These are phyloP conservation scores for Muscicapa striata DNA, from an alignment of 2,797 vertebrate genomes.

Conservation along the genomic window DNA sequence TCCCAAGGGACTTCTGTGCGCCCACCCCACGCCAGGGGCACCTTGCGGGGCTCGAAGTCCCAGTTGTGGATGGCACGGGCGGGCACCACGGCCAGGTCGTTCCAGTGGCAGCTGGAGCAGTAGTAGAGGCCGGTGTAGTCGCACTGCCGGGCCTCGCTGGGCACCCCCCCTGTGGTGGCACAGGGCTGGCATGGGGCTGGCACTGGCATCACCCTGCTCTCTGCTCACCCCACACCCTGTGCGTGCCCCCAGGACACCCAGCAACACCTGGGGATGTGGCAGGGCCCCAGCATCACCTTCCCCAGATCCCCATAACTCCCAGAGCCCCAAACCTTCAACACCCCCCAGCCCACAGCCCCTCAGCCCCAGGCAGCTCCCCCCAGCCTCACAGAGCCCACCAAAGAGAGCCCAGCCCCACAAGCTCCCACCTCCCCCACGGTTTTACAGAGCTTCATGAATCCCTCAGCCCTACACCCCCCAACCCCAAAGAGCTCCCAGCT, in stretches of 20 bases:
- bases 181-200: background rate
- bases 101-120: conserved; percentile 97
- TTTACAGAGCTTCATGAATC: background rate
- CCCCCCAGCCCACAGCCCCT: background rate
- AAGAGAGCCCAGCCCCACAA: background rate
- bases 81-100: conserved; percentile 89
- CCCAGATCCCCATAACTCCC: background rate
- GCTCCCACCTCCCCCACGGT: background rate
- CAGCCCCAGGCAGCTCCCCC: background rate
- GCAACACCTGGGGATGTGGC: fast-evolving
- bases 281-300: fast-evolving
- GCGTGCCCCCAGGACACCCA: background rate
- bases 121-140: conserved; percentile 98
- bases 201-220: fast-evolving
- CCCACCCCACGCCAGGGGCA: background rate
- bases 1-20: background rate
- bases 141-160: conserved; percentile 92
- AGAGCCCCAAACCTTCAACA: background rate
- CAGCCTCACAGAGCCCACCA: background rate
- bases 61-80: conserved; percentile 97
- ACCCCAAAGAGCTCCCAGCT: background rate
- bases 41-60: conserved; percentile 95
- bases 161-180: conserved; percentile 83
- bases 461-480: background rate
- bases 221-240: background rate